A percentile compares a stretch with the other conserved stretches of the same genome.
These are phyloP conservation scores for Drosophila testacea DNA, from an alignment of 2,888 invertebrate species.

Conservation along the genomic window DNA sequence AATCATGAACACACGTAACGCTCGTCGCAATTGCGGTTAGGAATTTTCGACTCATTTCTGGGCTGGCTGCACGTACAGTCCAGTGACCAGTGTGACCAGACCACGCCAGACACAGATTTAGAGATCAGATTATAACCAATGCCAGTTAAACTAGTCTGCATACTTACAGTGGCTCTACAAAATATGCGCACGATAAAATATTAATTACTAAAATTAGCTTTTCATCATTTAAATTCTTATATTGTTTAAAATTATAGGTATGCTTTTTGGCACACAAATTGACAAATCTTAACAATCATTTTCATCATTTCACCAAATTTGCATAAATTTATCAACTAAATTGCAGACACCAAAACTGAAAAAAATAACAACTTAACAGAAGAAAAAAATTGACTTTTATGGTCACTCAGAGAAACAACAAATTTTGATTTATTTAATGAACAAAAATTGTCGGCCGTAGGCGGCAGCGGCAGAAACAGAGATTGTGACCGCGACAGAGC, in stretches of 20 bases:
- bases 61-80: conserved; percentile 33
- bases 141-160: background rate
- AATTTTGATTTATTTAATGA: conserved; percentile 78
- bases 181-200: background rate
- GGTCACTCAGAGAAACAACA: conserved; percentile 48
- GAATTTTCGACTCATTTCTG: conserved; percentile 37
- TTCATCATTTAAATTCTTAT: background rate
- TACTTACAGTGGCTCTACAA: background rate
- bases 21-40: conserved; percentile 23
- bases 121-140: conserved; percentile 17
- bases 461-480: conserved; percentile 45
- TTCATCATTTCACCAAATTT: conserved; percentile 56
- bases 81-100: conserved; percentile 15
- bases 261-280: conserved; percentile 40
- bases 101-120: background rate
- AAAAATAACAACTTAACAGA: too few relatives aligned
- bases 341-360: conserved; percentile 25
- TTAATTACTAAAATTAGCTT: background rate
- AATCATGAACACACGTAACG: conserved; percentile 47
- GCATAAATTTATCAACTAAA: conserved; percentile 50
- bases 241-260: conserved; percentile 1
- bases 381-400: conserved; percentile 64
- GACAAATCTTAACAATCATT: conserved; percentile 31
- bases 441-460: conserved; percentile 66
- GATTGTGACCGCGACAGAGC: conserved; percentile 4